Percentiles rank a stretch among this genome's conserved stretches.
These are phyloP conservation scores for Larimichthys crocea DNA, from an alignment of 2,113 vertebrate species.

Conservation along the genomic window DNA sequence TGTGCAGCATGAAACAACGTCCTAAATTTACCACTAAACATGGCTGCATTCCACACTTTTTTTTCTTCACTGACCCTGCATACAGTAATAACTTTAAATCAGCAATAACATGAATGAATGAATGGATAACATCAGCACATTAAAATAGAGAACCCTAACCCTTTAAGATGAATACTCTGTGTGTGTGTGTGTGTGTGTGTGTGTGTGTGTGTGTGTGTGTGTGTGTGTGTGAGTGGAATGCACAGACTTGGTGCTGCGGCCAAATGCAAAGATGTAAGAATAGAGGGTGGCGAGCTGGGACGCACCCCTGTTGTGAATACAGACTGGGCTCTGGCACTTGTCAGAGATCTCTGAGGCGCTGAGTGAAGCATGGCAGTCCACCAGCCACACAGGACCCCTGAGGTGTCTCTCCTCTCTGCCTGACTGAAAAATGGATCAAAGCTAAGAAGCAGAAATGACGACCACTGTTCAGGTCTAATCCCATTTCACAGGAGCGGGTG, in stretches of 20 bases:
- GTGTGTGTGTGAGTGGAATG: not conserved
- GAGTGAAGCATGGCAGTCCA: constrained; percentile 45
- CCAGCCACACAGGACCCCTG: constrained; percentile 40
- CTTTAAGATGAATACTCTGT: not conserved
- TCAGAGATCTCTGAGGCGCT: constrained; percentile 33
- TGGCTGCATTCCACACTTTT: not conserved
- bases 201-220: not conserved
- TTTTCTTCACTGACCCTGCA: not conserved
- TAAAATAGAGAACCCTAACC: not conserved
- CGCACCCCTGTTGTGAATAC: constrained; percentile 44
- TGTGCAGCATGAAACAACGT: no score
- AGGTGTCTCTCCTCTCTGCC: constrained; percentile 37
- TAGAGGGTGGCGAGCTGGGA: not conserved
- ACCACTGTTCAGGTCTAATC: constrained; percentile 40
- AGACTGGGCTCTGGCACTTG: constrained; percentile 38
- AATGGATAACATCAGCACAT: not conserved
- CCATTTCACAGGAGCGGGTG: constrained; percentile 41
- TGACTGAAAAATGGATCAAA: constrained; percentile 54
- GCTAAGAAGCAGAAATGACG: constrained; percentile 53
- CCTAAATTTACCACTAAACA: not conserved
- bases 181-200: not conserved
- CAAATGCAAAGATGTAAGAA: constrained; percentile 13
- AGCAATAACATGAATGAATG: not conserved
- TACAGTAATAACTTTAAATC: not conserved
- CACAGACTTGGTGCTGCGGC: not conserved